Conservation (phyloP, 1,140 invertebrate genomes). For the Plodia interpunctella region DNA sequence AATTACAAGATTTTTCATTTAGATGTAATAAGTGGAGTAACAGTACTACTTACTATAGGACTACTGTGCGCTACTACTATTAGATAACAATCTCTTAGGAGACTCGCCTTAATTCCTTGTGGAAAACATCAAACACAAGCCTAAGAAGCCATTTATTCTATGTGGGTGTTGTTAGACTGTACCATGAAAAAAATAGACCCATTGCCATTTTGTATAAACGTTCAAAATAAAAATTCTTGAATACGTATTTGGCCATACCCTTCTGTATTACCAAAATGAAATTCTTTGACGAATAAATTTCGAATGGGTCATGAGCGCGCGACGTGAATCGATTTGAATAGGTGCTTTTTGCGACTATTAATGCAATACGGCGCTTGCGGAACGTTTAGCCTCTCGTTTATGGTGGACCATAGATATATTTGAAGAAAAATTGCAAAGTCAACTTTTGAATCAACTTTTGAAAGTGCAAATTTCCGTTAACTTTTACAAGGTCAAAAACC, state of each 20-base stretch:
- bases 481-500: too few species aligned
- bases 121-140: too few species aligned
- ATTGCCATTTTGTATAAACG: too few species aligned
- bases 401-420: background rate
- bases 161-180: too few species aligned
- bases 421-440: background rate
- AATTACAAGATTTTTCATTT: background rate
- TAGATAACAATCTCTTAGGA: too few species aligned
- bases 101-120: too few species aligned
- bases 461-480: too few species aligned
- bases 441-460: background rate
- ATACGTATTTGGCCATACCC: background rate
- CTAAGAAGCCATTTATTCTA: too few species aligned
- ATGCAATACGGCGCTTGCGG: slow-evolving; percentile 3
- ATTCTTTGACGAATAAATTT: background rate
- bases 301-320: slow-evolving; percentile 1
- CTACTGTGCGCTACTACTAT: too few species aligned
- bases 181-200: too few species aligned
- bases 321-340: slow-evolving; percentile 15
- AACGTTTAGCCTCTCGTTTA: background rate
- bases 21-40: background rate
- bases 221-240: too few species aligned
- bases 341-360: slow-evolving; percentile 9
- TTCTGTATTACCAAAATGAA: background rate
- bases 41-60: too few species aligned